A percentile compares a stretch with the other conserved stretches of the same genome.
Evolutionary conservation across 2,888 invertebrate genomes (phyloP).

Genomic region (Xestoiulus laeticollis): DNA sequence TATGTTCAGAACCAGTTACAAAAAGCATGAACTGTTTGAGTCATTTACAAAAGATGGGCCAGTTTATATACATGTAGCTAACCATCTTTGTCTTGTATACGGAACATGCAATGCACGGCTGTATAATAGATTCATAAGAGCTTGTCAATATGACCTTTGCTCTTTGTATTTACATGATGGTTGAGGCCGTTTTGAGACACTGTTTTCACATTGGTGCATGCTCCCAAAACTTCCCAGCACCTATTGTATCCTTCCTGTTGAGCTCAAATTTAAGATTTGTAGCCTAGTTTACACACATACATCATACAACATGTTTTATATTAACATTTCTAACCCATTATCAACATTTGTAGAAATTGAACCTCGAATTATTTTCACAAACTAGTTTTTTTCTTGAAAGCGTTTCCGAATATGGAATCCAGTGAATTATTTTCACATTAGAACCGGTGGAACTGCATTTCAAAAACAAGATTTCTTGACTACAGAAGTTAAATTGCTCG

Average conservation of each 20-base stretch:
- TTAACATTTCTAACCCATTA: too few relatives aligned
- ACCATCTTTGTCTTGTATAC: background rate
- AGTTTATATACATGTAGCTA: background rate
- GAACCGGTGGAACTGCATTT: too few relatives aligned
- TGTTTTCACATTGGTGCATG: background rate
- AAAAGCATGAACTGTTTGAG: background rate
- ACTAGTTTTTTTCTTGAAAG: too few relatives aligned
- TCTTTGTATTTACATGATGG: background rate
- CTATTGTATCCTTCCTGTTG: background rate
- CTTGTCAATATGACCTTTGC: background rate
- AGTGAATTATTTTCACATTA: too few relatives aligned
- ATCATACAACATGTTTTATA: too few relatives aligned
- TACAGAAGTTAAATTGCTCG: too few relatives aligned
- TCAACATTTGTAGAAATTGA: too few relatives aligned
- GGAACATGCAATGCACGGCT: background rate
- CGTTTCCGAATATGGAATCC: too few relatives aligned
- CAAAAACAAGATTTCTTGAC: too few relatives aligned
- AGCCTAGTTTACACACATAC: background rate
- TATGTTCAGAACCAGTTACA: background rate
- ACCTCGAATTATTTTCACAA: too few relatives aligned
- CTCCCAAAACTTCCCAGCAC: background rate
- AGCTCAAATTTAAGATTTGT: background rate
- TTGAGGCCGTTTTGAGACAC: background rate
- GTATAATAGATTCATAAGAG: background rate
- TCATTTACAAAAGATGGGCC: background rate